phyloP scores from a whole-genome alignment of 2,113 vertebrate genomes.

The Anoplopoma fimbria region DNA sequence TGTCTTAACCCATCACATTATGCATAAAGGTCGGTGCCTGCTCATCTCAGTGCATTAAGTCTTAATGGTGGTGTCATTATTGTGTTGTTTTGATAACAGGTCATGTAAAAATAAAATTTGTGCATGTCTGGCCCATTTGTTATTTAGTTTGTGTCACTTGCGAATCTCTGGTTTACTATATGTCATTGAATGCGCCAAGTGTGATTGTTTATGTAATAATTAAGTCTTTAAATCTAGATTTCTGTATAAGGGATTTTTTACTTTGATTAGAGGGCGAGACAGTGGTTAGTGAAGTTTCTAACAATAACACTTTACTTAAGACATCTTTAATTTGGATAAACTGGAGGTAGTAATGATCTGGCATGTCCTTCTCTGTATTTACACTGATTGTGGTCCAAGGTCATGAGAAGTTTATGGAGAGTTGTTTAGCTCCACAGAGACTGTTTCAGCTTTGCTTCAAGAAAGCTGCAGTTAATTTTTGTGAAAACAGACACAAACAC shows the following conservation, averaged over 20 bases:
- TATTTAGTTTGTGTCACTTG: conserved; percentile 2
- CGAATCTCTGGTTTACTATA: conserved; percentile 3
- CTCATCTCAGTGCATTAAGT: conserved; percentile 32
- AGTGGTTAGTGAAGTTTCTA: conserved; percentile 66
- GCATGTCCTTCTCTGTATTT: conserved; percentile 63
- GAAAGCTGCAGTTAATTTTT: conserved; percentile 7
- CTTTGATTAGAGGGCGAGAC: conserved; percentile 66
- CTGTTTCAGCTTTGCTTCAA: not conserved
- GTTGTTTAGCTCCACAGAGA: conserved; percentile 45
- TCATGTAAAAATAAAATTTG: conserved; percentile 21
- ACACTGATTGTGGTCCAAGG: conserved; percentile 65
- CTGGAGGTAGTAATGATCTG: conserved; percentile 66
- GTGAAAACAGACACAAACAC: conserved; percentile 11
- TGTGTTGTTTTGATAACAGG: conserved; percentile 66
- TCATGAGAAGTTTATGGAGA: conserved; percentile 60
- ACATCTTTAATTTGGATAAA: conserved; percentile 75
- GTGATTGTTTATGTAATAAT: not conserved
- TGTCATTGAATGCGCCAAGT: not conserved
- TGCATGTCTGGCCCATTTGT: conserved; percentile 19
- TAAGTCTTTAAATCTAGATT: conserved; percentile 11
- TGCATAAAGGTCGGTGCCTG: conserved; percentile 28
- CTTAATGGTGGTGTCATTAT: conserved; percentile 57
- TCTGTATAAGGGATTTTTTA: conserved; percentile 21
- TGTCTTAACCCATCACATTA: conserved; percentile 32
- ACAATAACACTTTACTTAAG: conserved; percentile 61